A percentile compares a stretch with the other conserved stretches of the same genome.
phyloP scores from a whole-genome alignment of 2,888 invertebrate species.

The Sympetrum striolatum region DNA sequence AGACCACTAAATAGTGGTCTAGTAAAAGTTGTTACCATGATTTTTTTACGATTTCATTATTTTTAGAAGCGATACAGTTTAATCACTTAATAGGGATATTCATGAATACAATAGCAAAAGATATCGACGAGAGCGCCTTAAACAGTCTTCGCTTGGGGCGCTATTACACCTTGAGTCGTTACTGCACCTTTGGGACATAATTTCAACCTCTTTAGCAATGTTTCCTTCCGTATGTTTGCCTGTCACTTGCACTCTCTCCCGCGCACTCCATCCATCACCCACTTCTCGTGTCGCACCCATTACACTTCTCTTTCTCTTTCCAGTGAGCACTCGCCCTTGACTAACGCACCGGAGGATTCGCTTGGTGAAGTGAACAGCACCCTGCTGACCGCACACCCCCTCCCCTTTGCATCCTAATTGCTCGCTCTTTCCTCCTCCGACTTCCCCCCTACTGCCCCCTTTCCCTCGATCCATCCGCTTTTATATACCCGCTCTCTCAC shows the following conservation, averaged over 20 bases:
- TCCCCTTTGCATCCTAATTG: not conserved
- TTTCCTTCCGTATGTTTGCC: not conserved
- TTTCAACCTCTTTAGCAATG: no score
- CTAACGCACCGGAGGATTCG: not conserved
- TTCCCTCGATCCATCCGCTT: not conserved
- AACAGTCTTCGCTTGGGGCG: no score
- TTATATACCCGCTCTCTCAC: constrained; percentile 17
- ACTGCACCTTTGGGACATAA: no score
- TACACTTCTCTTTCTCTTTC: not conserved
- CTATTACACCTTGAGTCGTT: no score
- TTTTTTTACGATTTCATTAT: no score
- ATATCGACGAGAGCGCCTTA: no score
- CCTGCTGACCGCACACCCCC: not conserved
- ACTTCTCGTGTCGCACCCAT: not conserved
- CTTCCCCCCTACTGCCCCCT: not conserved
- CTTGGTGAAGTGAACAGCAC: no score
- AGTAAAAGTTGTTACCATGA: no score
- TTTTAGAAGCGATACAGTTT: no score
- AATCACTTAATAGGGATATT: no score
- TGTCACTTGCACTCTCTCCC: not conserved
- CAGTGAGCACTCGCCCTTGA: not conserved
- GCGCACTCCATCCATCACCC: not conserved
- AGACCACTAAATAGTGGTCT: no score
- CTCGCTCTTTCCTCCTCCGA: not conserved
- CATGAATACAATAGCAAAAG: no score